Conservation (phyloP, 1,140 invertebrate species). For the Frieseomelitta varia region DNA sequence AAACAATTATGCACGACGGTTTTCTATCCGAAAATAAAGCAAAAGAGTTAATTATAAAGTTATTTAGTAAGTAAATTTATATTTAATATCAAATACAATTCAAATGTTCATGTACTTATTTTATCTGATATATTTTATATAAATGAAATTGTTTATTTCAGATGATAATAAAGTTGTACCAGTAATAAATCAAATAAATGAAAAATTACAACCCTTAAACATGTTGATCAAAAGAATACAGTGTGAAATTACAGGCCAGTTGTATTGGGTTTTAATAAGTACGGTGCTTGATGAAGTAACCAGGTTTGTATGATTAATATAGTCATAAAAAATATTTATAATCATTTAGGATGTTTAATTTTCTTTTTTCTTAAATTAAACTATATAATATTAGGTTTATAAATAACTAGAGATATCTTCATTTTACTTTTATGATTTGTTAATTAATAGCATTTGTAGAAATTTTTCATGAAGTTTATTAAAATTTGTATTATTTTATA, state of each 20-base stretch:
- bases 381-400: background rate
- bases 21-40: constrained; percentile 31
- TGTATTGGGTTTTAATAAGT: constrained; percentile 64
- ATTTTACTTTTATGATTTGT: background rate
- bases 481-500: constrained; percentile 42
- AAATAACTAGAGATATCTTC: background rate
- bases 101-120: background rate
- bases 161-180: constrained; percentile 1
- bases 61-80: constrained; percentile 53
- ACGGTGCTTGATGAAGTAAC: constrained; percentile 62
- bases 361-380: background rate
- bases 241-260: constrained; percentile 72
- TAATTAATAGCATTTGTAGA: background rate
- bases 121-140: background rate
- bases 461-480: background rate
- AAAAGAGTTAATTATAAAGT: constrained; percentile 40
- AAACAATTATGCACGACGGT: constrained; percentile 52
- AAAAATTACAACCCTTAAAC: constrained; percentile 53
- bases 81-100: background rate
- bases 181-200: constrained; percentile 61
- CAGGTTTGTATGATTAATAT: constrained; percentile 36
- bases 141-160: constrained; percentile 33
- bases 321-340: background rate
- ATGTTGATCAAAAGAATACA: constrained; percentile 65
- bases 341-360: background rate